Evolutionary conservation across 2,888 invertebrate species (phyloP), one percentile per base, ranked within the genome.

Genomic region (Julus scandinavius): DNA sequence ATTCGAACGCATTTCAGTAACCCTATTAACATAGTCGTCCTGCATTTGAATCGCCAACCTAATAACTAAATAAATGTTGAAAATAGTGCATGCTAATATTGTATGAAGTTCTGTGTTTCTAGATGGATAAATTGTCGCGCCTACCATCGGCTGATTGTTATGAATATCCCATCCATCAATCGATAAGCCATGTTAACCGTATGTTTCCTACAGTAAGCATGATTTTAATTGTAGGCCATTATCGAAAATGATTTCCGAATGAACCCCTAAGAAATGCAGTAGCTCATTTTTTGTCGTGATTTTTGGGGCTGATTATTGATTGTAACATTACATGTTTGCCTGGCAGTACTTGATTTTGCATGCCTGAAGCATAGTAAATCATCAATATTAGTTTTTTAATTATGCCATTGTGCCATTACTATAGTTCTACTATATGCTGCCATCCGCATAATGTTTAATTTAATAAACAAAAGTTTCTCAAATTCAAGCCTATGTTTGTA

Each of bases 11-110:
- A 38, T 40, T 80, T 4, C 38, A 40, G 38, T 38, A 80, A 38
- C 38, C 15, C 80, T 15, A 38, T 80, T 80, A 80, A 80, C 80
- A 80, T 40, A 80, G 11, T 29, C 38, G 38, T 13, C 13, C 15
- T 80, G 29, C 86, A 45, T 86, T 86, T 54, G 9, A 54, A 50
- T 54, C 29, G 41, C 50, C 13, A 15, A n/a, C 29, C 15, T 86
- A 20, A 50, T 54, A n/a, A 88, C 89, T 95, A 80, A 94, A 93
- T 92, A 93, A 7, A 94, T 93, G 89, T 94, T 96, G 90, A 93
- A 38, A 13, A 80, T 38, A 80, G 80, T 80, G 80, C 80, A 80
- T 80, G 80, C 80, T 80, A 80, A 80, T 80, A 80, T 38, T 80
- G 80, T 80, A 80, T 38, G 15, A 80, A 80, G 80, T 80, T 80